phyloP scores from a whole-genome alignment of 2,797 vertebrate species.

The Bufotes viridis region DNA sequence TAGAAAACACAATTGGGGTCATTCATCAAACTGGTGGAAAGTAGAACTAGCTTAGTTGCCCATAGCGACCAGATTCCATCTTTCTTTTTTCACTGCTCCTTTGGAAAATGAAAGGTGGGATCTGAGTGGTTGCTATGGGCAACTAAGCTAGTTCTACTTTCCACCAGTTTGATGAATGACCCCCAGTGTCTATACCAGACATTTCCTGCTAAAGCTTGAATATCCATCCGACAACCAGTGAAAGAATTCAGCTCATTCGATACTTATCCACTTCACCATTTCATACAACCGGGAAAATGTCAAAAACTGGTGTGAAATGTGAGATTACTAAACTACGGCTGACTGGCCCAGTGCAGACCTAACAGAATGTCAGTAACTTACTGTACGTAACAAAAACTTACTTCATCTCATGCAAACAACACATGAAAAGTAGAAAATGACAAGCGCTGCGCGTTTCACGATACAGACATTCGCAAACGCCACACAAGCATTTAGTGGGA shows the following conservation, averaged over 20 bases:
- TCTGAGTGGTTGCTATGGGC: too few species aligned
- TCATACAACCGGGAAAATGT: not conserved
- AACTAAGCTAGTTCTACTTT: too few species aligned
- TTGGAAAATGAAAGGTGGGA: too few species aligned
- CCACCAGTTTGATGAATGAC: too few species aligned
- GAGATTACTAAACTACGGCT: not conserved
- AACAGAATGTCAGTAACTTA: constrained; percentile 46
- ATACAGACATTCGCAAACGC: constrained; percentile 31
- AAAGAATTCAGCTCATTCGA: not conserved
- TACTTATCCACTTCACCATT: not conserved
- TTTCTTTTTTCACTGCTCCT: too few species aligned
- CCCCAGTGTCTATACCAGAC: too few species aligned
- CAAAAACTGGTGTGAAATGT: not conserved
- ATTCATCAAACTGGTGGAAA: too few species aligned
- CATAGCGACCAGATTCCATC: too few species aligned
- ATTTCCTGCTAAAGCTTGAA: not conserved
- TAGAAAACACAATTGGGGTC: too few species aligned
- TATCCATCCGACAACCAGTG: not conserved
- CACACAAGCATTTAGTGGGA: constrained; percentile 45
- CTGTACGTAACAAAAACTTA: constrained; percentile 34
- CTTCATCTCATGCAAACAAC: constrained; percentile 56
- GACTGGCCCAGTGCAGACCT: not conserved
- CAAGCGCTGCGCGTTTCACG: constrained; percentile 17
- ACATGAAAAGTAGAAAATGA: constrained; percentile 33
- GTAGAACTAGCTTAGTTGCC: too few species aligned